These are phyloP conservation scores for Tetramorium parvispinum DNA, from an alignment of 1,140 invertebrate species.

Conservation along the genomic window DNA sequence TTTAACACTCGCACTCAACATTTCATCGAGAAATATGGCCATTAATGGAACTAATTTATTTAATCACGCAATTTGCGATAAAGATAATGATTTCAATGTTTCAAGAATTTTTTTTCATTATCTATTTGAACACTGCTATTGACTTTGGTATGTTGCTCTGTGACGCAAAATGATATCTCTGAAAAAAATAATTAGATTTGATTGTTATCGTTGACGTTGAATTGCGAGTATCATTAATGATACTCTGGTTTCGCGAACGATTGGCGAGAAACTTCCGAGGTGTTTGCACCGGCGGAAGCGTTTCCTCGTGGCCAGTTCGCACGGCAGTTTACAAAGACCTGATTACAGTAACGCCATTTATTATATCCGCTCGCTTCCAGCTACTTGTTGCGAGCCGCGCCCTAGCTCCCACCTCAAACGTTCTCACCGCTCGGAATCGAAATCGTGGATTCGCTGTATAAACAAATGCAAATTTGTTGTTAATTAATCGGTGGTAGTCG, in stretches of 20 bases:
- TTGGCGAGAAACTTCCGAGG: slow-evolving; percentile 18
- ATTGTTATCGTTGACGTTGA: not conserved
- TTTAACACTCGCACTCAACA: not conserved
- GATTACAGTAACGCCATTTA: slow-evolving; percentile 60
- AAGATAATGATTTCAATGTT: not conserved
- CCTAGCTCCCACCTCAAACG: slow-evolving; percentile 44
- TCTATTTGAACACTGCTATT: not conserved
- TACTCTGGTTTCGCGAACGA: not conserved
- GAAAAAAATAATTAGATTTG: not conserved
- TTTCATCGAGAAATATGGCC: not conserved
- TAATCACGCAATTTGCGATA: not conserved
- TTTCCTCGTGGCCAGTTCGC: slow-evolving; percentile 27
- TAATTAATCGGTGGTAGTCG: not conserved
- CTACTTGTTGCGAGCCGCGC: slow-evolving; percentile 73
- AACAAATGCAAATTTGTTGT: slow-evolving; percentile 11
- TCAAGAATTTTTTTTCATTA: not conserved
- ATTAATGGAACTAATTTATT: not conserved
- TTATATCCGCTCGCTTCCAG: slow-evolving; percentile 15
- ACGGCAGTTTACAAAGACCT: slow-evolving; percentile 47
- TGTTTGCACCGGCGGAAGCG: not conserved
- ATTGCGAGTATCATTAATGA: not conserved
- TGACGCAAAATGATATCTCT: not conserved
- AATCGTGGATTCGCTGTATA: not conserved
- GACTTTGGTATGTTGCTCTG: not conserved
- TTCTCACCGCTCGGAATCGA: not conserved